These are phyloP conservation scores for Rhizoglyphus robini DNA, from an alignment of 1,140 invertebrate species.

Conservation along the genomic window DNA sequence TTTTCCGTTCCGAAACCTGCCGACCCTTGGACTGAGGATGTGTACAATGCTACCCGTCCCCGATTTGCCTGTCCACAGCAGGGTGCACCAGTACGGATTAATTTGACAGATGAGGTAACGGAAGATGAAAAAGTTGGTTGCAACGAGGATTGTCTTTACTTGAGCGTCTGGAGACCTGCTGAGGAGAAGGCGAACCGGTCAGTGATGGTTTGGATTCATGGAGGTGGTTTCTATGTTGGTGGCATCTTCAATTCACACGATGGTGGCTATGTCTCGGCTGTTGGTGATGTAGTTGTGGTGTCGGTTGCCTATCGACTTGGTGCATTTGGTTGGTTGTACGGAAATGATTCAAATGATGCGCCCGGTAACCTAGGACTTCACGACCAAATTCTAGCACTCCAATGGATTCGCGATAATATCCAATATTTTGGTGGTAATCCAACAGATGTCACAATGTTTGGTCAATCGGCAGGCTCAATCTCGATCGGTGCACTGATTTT, in stretches of 20 bases:
- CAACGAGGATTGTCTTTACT: background rate
- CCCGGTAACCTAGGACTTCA: conserved; percentile 88
- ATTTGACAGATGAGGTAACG: background rate
- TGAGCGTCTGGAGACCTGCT: too few species aligned
- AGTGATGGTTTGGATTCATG: too few species aligned
- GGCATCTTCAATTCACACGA: conserved; percentile 63
- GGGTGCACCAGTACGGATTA: background rate
- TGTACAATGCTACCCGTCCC: background rate
- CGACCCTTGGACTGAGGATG: background rate
- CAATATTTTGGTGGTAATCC: conserved; percentile 83
- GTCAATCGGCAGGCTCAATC: conserved; percentile 82
- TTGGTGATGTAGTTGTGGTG: conserved; percentile 81
- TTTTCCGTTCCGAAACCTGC: background rate
- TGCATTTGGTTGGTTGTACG: conserved; percentile 81
- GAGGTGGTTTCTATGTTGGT: conserved; percentile 91
- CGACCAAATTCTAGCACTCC: conserved; percentile 81
- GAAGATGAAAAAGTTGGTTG: background rate
- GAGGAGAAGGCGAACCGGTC: conserved; percentile 41
- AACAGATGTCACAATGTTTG: conserved; percentile 83
- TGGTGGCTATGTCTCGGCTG: conserved; percentile 63
- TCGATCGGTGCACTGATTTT: conserved; percentile 81
- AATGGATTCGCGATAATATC: conserved; percentile 88
- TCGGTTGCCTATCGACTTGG: conserved; percentile 88
- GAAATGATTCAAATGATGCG: conserved; percentile 49
- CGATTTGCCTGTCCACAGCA: background rate